Evolutionary conservation across 2,888 invertebrate species (phyloP).

Genomic region (Nemoura dubitans): DNA sequence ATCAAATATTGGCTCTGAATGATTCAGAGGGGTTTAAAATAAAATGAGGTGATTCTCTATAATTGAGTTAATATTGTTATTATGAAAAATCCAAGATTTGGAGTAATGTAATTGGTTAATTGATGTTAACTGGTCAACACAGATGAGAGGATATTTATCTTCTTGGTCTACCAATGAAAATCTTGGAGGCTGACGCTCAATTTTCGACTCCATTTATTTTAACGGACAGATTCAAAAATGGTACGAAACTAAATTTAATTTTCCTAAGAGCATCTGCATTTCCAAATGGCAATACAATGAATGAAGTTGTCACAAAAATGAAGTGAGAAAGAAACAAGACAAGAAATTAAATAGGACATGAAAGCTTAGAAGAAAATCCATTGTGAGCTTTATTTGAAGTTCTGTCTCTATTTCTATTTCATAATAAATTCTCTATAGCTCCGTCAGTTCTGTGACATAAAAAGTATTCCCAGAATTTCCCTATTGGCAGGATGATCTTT

Average conservation of each 20-base stretch:
- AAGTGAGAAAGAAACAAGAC: background rate
- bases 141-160: too few relatives aligned
- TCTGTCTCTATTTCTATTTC: too few relatives aligned
- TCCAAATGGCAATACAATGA: background rate
- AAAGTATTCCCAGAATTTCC: background rate
- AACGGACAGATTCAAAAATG: background rate
- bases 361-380: background rate
- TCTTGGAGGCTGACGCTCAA: too few relatives aligned
- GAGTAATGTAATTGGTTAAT: too few relatives aligned
- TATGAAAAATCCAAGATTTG: too few relatives aligned
- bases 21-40: too few relatives aligned
- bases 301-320: background rate
- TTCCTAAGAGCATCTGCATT: background rate
- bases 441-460: background rate
- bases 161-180: too few relatives aligned
- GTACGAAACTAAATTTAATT: background rate
- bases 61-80: too few relatives aligned
- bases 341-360: background rate
- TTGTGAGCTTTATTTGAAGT: background rate
- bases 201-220: too few relatives aligned
- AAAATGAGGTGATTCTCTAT: too few relatives aligned
- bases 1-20: too few relatives aligned
- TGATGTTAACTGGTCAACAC: too few relatives aligned
- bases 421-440: background rate
- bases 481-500: slow-evolving; percentile 23